These are phyloP conservation scores for Polylopha cassiicola DNA, from an alignment of 2,888 invertebrate genomes.

Conservation along the genomic window DNA sequence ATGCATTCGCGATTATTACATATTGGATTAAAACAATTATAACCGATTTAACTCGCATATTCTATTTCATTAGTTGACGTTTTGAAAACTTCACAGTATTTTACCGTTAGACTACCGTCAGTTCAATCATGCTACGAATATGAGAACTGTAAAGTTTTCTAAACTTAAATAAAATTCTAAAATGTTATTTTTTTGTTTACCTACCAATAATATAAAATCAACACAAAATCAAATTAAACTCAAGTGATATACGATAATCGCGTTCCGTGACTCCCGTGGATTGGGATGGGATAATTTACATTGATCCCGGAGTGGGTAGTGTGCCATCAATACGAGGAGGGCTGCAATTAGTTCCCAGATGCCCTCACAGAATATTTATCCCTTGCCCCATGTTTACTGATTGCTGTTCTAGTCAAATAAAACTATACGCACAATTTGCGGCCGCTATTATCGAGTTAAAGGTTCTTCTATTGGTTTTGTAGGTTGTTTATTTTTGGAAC, in stretches of 20 bases:
- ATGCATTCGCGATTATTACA: too few relatives aligned
- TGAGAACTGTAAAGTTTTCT: too few relatives aligned
- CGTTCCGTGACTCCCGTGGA: constrained; percentile 44
- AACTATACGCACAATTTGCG: constrained; percentile 26
- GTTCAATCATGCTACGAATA: too few relatives aligned
- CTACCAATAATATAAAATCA: constrained; percentile 1
- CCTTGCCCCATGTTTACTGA: constrained; percentile 55
- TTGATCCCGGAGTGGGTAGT: constrained; percentile 57
- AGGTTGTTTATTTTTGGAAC: too few relatives aligned
- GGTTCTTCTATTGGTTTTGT: too few relatives aligned
- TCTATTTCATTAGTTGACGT: too few relatives aligned
- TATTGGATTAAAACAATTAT: too few relatives aligned
- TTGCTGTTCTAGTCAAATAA: constrained; percentile 45
- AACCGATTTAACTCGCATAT: too few relatives aligned
- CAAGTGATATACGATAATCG: constrained; percentile 41
- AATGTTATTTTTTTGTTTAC: background rate
- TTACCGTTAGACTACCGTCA: too few relatives aligned
- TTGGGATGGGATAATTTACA: constrained; percentile 59
- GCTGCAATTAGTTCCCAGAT: constrained; percentile 68
- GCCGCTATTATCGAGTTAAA: constrained; percentile 12
- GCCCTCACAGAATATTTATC: constrained; percentile 61
- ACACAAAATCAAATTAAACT: constrained; percentile 20
- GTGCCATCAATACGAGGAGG: constrained; percentile 69
- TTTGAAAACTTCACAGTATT: too few relatives aligned
- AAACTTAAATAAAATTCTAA: too few relatives aligned